These are phyloP conservation scores for Epizoanthus stellaris DNA, from an alignment of 92 coral and sea anemone species.

Conservation along the genomic window DNA sequence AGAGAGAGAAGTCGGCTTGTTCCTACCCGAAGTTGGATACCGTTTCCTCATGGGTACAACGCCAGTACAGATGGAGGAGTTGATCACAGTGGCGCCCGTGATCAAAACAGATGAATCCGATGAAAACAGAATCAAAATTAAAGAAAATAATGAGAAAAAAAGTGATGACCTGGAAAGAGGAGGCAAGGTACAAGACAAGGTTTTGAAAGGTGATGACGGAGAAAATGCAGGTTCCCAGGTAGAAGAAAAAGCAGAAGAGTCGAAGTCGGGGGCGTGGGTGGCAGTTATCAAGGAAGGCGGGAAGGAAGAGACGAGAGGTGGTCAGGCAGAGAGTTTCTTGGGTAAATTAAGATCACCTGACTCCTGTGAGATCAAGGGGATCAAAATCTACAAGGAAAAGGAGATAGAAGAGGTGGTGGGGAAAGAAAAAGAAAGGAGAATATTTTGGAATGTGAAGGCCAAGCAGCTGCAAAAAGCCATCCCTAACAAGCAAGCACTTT, in stretches of 20 bases:
- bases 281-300: not conserved
- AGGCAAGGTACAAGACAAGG: too few relatives aligned
- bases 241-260: not conserved
- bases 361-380: constrained; percentile 11
- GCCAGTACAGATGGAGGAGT: not conserved
- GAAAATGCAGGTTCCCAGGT: too few relatives aligned
- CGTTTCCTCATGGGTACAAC: not conserved
- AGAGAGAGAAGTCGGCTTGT: too few relatives aligned
- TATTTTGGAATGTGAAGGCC: not conserved
- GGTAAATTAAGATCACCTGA: constrained; percentile 14
- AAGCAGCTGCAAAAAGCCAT: not conserved
- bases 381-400: constrained; percentile 4
- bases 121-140: not conserved
- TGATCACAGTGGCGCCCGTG: constrained; percentile 12
- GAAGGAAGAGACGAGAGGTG: not conserved
- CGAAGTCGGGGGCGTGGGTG: not conserved
- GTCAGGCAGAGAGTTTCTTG: not conserved
- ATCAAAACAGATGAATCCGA: not conserved
- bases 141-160: too few relatives aligned
- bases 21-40: not conserved
- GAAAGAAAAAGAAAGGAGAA: constrained; percentile 3
- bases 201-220: too few relatives aligned
- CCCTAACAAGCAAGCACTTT: not conserved
- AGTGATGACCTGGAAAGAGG: too few relatives aligned
- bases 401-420: constrained; percentile 22